Evolutionary conservation across 2,113 vertebrate genomes (phyloP).

Genomic region (Ellobius talpinus): DNA sequence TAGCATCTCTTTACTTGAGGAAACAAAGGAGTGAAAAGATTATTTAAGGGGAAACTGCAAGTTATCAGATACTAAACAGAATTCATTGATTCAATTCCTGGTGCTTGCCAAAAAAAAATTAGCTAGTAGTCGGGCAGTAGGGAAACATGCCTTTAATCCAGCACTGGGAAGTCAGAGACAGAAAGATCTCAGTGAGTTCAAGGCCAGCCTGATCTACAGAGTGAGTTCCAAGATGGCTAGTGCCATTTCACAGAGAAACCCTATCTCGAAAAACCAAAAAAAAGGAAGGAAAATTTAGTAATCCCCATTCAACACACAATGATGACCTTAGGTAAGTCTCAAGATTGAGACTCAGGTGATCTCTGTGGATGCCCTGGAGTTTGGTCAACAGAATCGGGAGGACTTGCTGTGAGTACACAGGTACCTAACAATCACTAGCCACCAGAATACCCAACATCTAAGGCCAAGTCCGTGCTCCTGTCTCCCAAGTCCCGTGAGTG

Average conservation of each 20-base stretch:
- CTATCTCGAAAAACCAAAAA: too few species aligned
- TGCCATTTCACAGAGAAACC: too few species aligned
- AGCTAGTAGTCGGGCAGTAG: neutral
- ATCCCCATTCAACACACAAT: neutral
- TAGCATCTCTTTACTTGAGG: neutral
- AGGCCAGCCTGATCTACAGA: too few species aligned
- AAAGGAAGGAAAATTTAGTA: neutral
- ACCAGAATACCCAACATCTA: neutral
- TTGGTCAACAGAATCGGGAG: neutral
- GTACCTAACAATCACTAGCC: neutral
- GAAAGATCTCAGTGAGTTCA: too few species aligned
- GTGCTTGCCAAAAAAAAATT: neutral
- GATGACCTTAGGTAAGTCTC: neutral
- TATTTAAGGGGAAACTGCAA: constrained; percentile 17
- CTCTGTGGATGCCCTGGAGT: neutral
- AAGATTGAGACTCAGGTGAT: neutral
- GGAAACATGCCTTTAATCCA: too few species aligned
- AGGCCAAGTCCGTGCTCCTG: neutral
- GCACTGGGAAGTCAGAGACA: too few species aligned
- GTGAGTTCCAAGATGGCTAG: too few species aligned
- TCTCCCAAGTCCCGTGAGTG: neutral
- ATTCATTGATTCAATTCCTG: neutral
- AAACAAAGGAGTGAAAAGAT: neutral
- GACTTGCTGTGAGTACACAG: neutral
- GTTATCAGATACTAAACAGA: neutral